Evolutionary conservation across 2,113 vertebrate genomes (phyloP), one percentile per base, ranked within the genome.

Genomic region (Stomatorhinus ivindoensis): DNA sequence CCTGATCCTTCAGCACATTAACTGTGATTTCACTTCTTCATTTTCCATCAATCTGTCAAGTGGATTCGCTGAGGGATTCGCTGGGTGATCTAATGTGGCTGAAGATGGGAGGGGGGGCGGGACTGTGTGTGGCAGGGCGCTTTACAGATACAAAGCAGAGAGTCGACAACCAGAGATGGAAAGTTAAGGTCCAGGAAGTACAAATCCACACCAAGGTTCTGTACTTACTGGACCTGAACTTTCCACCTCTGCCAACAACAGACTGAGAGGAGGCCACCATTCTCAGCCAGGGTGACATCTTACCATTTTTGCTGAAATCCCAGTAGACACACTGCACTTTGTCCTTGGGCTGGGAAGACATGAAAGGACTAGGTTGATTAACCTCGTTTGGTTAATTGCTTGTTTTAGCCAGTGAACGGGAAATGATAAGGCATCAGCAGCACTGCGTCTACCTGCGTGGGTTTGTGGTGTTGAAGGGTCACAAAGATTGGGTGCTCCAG

Each of bases 261-360:
- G n/a, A 35, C 6, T 2, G 21, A 31, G 69, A 73, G 1, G 11
- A 73, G 69, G 27, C 27, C 13, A 39, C 11, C 69, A 17, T 35
- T 35, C 11, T 73, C 19, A 83, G 1, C 42, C 42, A 47, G 1
- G 47, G 44, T 42, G 47, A 46, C 19, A n/a, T 47, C 13, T 86
- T 92, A 97, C 97, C 19, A 80, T 98, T 96, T 92, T 94, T 95
- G 87, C 90, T 93, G 80, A 97, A 97, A 94, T 99, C 96, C 98
- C 98, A 98, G 94, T 96, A 99, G 3, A 95, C 96, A 1, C 97
- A 98, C 88, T 94, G 90, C 65, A 96, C 93, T 0, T 91, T 87
- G 88, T 92, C 90, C 21, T 93, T 69, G 5, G 88, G 92, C 97
- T 98, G 92, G 39, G 92, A 96, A 87, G 90, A 69, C 92, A 90